Evolutionary conservation across 2,888 invertebrate genomes (phyloP).

Genomic region (Belgica antarctica): DNA sequence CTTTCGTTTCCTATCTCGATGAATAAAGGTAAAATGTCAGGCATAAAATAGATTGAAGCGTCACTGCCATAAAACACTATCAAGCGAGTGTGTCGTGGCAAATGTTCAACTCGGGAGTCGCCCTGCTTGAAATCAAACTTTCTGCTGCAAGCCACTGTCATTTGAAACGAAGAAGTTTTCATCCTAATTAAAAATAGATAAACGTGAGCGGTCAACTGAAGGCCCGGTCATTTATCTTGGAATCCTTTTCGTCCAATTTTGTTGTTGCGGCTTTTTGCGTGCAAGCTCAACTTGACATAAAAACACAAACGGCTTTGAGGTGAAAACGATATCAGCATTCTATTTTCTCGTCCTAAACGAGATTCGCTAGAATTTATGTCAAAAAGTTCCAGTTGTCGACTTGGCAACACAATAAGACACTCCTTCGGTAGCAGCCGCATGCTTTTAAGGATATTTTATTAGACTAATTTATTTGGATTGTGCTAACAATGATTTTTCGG

Average conservation of each 20-base stretch:
- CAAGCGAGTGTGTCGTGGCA: no score
- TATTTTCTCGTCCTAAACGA: no score
- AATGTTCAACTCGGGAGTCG: no score
- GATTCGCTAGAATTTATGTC: no score
- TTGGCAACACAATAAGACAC: conserved; percentile 2
- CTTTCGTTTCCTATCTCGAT: no score
- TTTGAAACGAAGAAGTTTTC: no score
- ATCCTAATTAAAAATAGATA: conserved; percentile 17
- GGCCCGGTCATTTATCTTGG: not conserved
- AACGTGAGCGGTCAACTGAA: not conserved
- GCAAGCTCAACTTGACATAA: conserved; percentile 12
- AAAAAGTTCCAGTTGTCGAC: no score
- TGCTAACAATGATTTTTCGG: not conserved
- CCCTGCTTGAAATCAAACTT: no score
- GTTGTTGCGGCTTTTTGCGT: conserved; percentile 21
- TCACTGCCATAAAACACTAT: not conserved
- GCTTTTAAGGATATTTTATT: no score
- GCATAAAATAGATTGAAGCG: not conserved
- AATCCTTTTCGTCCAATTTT: conserved; percentile 6
- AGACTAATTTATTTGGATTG: conserved; percentile 7
- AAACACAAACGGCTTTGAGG: not conserved
- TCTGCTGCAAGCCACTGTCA: no score
- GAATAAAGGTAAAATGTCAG: no score
- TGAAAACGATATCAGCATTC: conserved; percentile 14
- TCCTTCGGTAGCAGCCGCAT: not conserved